Conservation (phyloP, 2,888 invertebrate species). For the Mythimna impura region DNA sequence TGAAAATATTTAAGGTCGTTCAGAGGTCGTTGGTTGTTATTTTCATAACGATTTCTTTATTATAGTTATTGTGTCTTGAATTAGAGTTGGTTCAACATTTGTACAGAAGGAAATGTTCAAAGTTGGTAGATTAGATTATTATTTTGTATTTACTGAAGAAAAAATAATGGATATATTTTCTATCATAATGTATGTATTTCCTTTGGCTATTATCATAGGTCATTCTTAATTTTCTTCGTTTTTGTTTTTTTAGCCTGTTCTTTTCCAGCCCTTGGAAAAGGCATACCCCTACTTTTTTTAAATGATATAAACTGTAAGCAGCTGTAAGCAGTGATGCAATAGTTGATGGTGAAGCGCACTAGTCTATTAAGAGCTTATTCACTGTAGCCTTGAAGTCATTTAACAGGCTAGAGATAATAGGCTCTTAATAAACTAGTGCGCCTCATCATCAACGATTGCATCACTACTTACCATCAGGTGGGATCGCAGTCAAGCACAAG, state of each 20-base stretch:
- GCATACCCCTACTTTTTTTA: background rate
- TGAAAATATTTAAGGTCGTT: constrained; percentile 42
- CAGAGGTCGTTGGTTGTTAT: constrained; percentile 50
- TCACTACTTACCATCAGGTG: no score
- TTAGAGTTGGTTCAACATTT: constrained; percentile 34
- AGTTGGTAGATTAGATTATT: constrained; percentile 24
- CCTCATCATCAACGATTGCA: no score
- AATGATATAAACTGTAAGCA: no score
- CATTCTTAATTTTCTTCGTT: background rate
- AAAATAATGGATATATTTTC: constrained; percentile 5
- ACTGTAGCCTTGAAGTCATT: no score
- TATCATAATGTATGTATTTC: constrained; percentile 1
- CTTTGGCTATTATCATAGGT: background rate
- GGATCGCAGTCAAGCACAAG: no score
- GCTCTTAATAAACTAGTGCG: no score
- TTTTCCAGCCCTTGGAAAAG: background rate
- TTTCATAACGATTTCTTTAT: constrained; percentile 39
- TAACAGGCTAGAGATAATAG: no score
- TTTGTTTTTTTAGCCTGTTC: background rate
- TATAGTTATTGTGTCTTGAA: constrained; percentile 37
- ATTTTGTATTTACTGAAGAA: constrained; percentile 19
- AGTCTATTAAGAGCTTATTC: no score
- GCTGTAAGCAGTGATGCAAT: no score
- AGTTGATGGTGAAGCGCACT: no score
- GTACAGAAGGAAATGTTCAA: background rate